Percentiles rank a stretch among this genome's conserved stretches.
Conservation (phyloP, 2,888 invertebrate genomes). For the Phymatocera aterrima region DNA sequence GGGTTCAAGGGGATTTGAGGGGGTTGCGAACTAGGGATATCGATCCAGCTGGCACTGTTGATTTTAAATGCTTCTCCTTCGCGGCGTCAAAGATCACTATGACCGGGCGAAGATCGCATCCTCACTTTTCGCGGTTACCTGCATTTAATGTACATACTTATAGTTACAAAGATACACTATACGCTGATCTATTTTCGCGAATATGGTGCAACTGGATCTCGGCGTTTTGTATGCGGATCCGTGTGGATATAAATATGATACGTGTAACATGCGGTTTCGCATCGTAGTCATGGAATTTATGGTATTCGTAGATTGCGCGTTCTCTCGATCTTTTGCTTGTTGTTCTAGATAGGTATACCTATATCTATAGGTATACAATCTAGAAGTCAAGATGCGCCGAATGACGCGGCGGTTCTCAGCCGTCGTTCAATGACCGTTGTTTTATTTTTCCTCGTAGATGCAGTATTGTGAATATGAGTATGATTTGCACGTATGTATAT, state of each 20-base stretch:
- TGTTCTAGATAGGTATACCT: too few species aligned
- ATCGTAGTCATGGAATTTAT: too few species aligned
- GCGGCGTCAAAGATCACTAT: constrained; percentile 12
- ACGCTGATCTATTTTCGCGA: too few species aligned
- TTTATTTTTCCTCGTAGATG: constrained; percentile 11
- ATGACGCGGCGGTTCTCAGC: background rate
- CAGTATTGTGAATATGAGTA: too few species aligned
- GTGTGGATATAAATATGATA: too few species aligned
- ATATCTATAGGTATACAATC: background rate
- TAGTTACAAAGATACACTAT: too few species aligned
- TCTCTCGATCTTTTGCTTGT: background rate
- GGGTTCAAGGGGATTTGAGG: constrained; percentile 49
- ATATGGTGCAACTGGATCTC: too few species aligned
- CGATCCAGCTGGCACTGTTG: constrained; percentile 53
- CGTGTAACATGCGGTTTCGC: background rate
- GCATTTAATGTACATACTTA: too few species aligned
- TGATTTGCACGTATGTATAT: too few species aligned
- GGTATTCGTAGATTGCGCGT: background rate
- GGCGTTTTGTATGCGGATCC: too few species aligned
- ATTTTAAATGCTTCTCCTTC: constrained; percentile 47
- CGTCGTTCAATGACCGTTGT: background rate
- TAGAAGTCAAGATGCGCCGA: background rate
- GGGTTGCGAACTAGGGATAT: constrained; percentile 51
- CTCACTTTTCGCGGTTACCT: background rate
- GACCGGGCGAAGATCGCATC: background rate